Evolutionary conservation across 2,888 invertebrate species (phyloP), one percentile per base, ranked within the genome.

Genomic region (Cantharis flavilabris): DNA sequence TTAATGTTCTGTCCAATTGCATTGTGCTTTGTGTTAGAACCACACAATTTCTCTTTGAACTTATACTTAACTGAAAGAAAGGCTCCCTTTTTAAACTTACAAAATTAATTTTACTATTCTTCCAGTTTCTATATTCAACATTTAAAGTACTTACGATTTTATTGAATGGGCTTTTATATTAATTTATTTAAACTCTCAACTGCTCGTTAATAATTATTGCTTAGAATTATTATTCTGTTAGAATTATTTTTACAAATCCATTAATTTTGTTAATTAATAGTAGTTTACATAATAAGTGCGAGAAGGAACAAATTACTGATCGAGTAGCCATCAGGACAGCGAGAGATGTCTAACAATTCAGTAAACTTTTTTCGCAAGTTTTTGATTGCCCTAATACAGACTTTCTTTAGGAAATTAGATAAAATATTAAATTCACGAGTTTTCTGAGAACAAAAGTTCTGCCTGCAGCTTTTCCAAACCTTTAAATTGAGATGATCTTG

Each of bases 1-100:
- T 73, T 73, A 71, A 73, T 72, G 72, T 70, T 76, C 72, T 76
- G 70, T 76, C 76, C 76, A 72, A 76, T 70, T 76, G 76, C 76
- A 76, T 76, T 73, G 73, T 76, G 49, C 72, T 76, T 72, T 76
- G 69, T 76, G 76, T 71, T 72, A 76, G 30, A 67, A 69, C 72
- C 71, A 63, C 69, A 69, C 71, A 76, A 76, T 71, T 76, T 76
- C 72, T 62, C 64, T 76, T 76, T 75, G 75, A 75, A 67, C 65
- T 67, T 26, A 18, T 67, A 67, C 9, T 67, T 16, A 70, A 71
- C 49, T n/a, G n/a, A 49, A 49, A 49, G 49, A 49, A 49, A n/a
- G n/a, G n/a, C 49, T 20, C 20, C 49, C 49, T 2, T 49, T 49
- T 49, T n/a, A 49, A 49, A 49, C 49, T 49, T 49, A n/a, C 49